Evolutionary conservation across 2,797 vertebrate genomes (phyloP), one percentile per base, ranked within the genome.

Genomic region (Antennarius maculatus): DNA sequence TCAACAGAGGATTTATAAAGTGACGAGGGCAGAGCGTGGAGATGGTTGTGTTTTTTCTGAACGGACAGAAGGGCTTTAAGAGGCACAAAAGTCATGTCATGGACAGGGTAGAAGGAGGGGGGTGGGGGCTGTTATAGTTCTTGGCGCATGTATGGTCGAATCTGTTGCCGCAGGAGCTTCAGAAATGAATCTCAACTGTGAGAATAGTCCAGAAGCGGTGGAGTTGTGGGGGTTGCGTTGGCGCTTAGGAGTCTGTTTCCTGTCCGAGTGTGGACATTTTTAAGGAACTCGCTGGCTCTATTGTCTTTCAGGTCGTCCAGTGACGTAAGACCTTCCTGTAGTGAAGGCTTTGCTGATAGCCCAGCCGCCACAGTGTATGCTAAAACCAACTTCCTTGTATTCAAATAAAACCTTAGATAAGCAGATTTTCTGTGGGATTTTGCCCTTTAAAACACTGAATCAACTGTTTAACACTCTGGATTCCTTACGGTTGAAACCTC

Each of bases 381-480:
- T 71, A 88, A 84, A 81, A 83, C 85, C 77, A 86, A 89, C 86
- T 86, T 90, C 89, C 87, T 81, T 76, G 75, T 86, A 89, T 91
- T 90, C 85, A 89, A 89, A 65, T 79, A 83, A 86, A 89, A 89
- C 69, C 79, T 46, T 72, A 81, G 80, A 81, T 84, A 66, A 74
- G 76, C 80, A 83, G 75, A 85, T 77, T 80, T 79, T 88, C 37
- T 34, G 12, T 31, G 63, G 74, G 72, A 84, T 74, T 58, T 81
- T 86, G 80, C 73, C 69, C 69, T 61, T 73, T 46, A 64, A 61
- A 67, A 74, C 68, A 66, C 51, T 54, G 50, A 1, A 68, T 54
- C 65, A 68, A 60, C 59, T 8, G 0, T 79, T 73, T 61, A 80
- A 46, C 2, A 45, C 71, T 65, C 56, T 82, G 52, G 42, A 53